phyloP scores from a whole-genome alignment of 2,113 vertebrate species.

The Chloroceryle aenea region DNA sequence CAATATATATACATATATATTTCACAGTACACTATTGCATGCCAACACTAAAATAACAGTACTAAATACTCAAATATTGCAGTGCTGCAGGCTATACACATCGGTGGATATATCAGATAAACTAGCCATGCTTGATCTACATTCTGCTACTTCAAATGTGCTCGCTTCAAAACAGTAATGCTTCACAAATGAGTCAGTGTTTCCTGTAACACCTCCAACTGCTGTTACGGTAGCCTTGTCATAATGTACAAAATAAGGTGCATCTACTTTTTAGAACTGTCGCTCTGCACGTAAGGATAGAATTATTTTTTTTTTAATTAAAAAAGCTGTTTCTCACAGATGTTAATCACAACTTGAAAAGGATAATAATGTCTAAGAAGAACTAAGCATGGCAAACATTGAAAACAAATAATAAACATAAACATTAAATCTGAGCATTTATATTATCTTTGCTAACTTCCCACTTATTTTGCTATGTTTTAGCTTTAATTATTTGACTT shows the following conservation, averaged over 20 bases:
- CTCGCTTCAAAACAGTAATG: neutral
- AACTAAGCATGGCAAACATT: neutral
- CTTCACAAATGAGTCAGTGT: neutral
- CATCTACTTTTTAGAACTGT: neutral
- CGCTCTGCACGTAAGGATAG: fast-evolving
- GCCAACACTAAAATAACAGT: neutral
- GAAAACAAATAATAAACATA: neutral
- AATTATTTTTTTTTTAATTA: too few species aligned
- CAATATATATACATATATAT: too few species aligned
- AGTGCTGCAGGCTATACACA: neutral
- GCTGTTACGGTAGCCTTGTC: neutral
- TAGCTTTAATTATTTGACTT: neutral
- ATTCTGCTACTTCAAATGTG: neutral
- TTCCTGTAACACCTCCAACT: neutral
- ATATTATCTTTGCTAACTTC: neutral
- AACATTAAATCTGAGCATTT: neutral
- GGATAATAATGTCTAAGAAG: neutral
- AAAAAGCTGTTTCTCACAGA: neutral
- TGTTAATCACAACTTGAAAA: neutral
- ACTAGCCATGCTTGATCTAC: neutral
- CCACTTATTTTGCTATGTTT: neutral
- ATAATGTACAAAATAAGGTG: neutral
- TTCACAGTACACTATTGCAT: neutral
- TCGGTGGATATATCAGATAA: neutral
- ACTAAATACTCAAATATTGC: neutral